Evolutionary conservation across 53 echinoderm and acorn worm genomes (phyloP), one percentile per base, ranked within the genome.

Genomic region (Patiria pectinifera): DNA sequence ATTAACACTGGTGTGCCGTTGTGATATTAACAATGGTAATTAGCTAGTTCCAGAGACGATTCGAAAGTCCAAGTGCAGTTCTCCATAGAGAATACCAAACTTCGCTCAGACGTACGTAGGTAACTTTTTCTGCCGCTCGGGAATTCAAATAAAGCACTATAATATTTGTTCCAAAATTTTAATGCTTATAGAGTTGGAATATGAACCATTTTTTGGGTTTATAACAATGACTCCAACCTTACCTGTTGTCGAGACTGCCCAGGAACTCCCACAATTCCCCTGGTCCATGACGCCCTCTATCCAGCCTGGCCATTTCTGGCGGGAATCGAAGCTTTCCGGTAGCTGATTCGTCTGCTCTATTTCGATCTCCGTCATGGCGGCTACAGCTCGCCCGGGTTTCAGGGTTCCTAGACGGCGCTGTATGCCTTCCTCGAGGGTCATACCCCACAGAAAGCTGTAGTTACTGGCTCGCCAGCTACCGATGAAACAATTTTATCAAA

Each of bases 211-310:
- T 35, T 35, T 35, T 35, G 0, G 35, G 35, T 35, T 35, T 35
- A 35, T 35, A 35, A 35, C 35, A 35, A 35, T 35, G 35, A 35
- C 35, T 35, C 35, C 35, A 35, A 35, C 35, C 0, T 92, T 83
- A 97, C 97, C 94, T 15, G 93, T 86, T 16, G 97, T 97, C n/a
- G 97, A 97, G 43, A 95, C 89, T 44, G 97, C 97, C 97, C 97
- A 97, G 2, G 97, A 97, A 49, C 95, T 95, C 21, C 97, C 97
- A 84, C 97, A 97, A 77, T 95, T 82, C 21, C 97, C 97, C 86
- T 97, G 97, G 89, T 97, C 97, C 70, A 89, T 78, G 4, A 96
- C 94, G 62, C 84, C 95, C 91, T 92, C 96, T 48, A 97, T 93
- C 71, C 91, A 78, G 6, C 91, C 95, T 0, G 94, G 93, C 97